phyloP scores from a whole-genome alignment of 1,140 invertebrate species.

The Hydropsyche tenuis region DNA sequence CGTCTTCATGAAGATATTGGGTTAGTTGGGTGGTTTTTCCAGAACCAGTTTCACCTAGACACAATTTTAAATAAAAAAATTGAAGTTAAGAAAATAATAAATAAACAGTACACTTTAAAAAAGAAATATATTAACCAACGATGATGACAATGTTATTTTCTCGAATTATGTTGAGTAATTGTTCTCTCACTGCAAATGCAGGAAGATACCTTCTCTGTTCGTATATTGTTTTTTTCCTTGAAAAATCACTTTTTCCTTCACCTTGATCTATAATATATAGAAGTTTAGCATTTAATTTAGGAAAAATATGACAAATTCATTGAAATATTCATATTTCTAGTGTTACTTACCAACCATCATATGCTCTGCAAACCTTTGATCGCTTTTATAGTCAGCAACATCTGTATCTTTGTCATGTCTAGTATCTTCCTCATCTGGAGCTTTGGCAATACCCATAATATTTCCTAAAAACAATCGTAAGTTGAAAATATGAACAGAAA shows the following conservation, averaged over 20 bases:
- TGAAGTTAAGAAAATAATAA: too few relatives aligned
- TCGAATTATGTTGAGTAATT: slow-evolving; percentile 90
- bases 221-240: slow-evolving; percentile 82
- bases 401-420: slow-evolving; percentile 67
- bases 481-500: neutral
- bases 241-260: slow-evolving; percentile 87
- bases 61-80: too few relatives aligned
- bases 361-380: slow-evolving; percentile 97
- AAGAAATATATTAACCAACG: slow-evolving; percentile 68
- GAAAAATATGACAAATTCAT: neutral
- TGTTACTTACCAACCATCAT: slow-evolving; percentile 69
- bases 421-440: slow-evolving; percentile 76
- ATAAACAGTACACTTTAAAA: neutral
- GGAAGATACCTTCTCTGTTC: slow-evolving; percentile 94
- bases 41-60: slow-evolving; percentile 95
- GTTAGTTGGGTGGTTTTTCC: slow-evolving; percentile 99
- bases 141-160: slow-evolving; percentile 97
- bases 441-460: slow-evolving; percentile 92
- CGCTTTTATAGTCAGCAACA: slow-evolving; percentile 78
- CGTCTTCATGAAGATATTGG: slow-evolving; percentile 98
- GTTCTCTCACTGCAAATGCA: slow-evolving; percentile 94
- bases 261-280: slow-evolving; percentile 53
- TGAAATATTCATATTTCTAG: neutral
- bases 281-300: too few relatives aligned
- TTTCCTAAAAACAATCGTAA: slow-evolving; percentile 65